phyloP scores from a whole-genome alignment of 2,888 invertebrate genomes.

The Agelastica alni region DNA sequence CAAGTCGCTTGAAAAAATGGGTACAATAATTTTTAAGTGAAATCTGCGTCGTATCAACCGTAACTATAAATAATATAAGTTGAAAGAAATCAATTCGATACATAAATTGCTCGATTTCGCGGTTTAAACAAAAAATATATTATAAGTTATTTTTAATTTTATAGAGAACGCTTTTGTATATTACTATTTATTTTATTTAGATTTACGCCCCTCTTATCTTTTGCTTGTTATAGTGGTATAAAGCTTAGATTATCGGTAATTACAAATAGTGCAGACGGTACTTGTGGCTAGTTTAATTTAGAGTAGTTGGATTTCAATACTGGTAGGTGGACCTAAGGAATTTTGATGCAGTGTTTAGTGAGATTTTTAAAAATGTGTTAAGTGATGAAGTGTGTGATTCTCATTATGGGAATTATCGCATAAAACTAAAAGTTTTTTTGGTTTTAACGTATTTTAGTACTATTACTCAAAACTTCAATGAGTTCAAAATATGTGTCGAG shows the following conservation, averaged over 20 bases:
- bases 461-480: no score
- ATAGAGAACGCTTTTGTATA: constrained; percentile 22
- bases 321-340: constrained; percentile 39
- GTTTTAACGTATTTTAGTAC: no score
- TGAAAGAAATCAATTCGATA: constrained; percentile 47
- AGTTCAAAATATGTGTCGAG: no score
- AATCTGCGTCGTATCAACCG: constrained; percentile 40
- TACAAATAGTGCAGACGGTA: constrained; percentile 37
- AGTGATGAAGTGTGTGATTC: no score
- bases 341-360: neutral
- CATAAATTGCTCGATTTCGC: constrained; percentile 46
- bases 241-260: constrained; percentile 39
- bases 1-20: neutral
- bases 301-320: constrained; percentile 36
- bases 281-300: constrained; percentile 32
- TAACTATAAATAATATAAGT: constrained; percentile 38
- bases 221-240: constrained; percentile 36
- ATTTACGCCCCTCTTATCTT: constrained; percentile 20
- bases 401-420: no score
- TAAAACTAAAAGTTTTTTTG: no score
- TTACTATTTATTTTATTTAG: constrained; percentile 11
- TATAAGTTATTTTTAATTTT: constrained; percentile 43
- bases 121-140: constrained; percentile 42
- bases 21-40: constrained; percentile 37
- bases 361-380: constrained; percentile 5